Conservation (phyloP, 1,140 invertebrate species). For the Bombus soroeensis region DNA sequence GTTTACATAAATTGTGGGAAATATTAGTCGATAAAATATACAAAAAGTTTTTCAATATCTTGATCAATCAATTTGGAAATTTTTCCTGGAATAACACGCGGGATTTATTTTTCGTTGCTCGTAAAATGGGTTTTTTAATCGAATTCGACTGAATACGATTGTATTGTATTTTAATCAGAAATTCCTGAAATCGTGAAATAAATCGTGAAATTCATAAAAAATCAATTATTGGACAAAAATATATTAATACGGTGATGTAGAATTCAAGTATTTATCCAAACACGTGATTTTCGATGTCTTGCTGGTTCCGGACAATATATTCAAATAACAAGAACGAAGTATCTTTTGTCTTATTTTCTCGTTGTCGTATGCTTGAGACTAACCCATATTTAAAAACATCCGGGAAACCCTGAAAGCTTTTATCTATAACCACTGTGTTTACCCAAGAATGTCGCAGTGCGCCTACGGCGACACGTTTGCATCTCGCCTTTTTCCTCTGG, state of each 20-base stretch:
- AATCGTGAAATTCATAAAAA: not conserved
- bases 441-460: constrained; percentile 56
- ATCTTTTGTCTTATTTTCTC: not conserved
- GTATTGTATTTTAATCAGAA: not conserved
- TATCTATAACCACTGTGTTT: constrained; percentile 46
- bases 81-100: not conserved
- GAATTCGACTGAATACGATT: too few species aligned
- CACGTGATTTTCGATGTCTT: not conserved
- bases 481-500: constrained; percentile 13
- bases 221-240: not conserved
- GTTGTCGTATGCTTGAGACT: not conserved
- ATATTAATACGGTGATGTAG: not conserved
- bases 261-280: not conserved
- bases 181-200: too few species aligned
- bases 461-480: constrained; percentile 30
- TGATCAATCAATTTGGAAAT: not conserved
- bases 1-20: too few species aligned
- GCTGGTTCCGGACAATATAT: not conserved
- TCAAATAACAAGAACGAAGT: not conserved
- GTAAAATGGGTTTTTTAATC: not conserved
- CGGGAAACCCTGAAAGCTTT: constrained; percentile 22
- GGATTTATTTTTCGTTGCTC: not conserved
- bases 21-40: too few species aligned
- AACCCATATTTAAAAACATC: constrained; percentile 39
- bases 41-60: too few species aligned